Percentiles rank a stretch among this genome's conserved stretches.
phyloP scores from a whole-genome alignment of 2,888 invertebrate species.

The Lasiommata megera region DNA sequence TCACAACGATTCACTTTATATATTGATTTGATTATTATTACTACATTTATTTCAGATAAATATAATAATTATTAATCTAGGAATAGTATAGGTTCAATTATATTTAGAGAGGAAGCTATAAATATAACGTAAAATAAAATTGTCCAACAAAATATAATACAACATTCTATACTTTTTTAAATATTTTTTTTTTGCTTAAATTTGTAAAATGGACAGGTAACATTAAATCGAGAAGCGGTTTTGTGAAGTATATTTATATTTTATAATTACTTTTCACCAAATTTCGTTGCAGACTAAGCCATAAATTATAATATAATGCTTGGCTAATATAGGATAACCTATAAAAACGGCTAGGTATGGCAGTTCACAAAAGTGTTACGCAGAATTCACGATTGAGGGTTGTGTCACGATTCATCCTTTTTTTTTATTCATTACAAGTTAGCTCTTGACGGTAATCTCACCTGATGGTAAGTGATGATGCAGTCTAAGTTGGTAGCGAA shows the following conservation, averaged over 20 bases:
- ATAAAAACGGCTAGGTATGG: too few species aligned
- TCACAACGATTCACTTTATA: not conserved
- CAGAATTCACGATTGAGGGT: too few species aligned
- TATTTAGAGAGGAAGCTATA: conserved; percentile 24
- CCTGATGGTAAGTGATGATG: too few species aligned
- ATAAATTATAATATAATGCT: not conserved
- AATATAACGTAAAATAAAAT: conserved; percentile 17
- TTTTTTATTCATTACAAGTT: too few species aligned
- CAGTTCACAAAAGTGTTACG: too few species aligned
- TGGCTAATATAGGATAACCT: too few species aligned
- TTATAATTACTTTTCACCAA: not conserved
- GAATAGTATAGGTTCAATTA: conserved; percentile 18
- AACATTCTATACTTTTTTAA: conserved; percentile 9
- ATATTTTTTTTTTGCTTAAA: not conserved
- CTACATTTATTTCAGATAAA: conserved; percentile 17
- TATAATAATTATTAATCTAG: conserved; percentile 6
- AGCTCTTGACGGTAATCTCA: too few species aligned
- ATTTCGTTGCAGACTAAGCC: not conserved
- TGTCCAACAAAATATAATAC: conserved; percentile 13
- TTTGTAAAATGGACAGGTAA: conserved; percentile 41
- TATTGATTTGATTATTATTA: not conserved
- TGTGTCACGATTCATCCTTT: too few species aligned
- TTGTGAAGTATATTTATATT: conserved; percentile 14
- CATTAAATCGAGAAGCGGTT: conserved; percentile 21
- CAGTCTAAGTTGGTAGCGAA: too few species aligned